Evolutionary conservation across 2,113 vertebrate species (phyloP).

Genomic region (Alligator mississippiensis): DNA sequence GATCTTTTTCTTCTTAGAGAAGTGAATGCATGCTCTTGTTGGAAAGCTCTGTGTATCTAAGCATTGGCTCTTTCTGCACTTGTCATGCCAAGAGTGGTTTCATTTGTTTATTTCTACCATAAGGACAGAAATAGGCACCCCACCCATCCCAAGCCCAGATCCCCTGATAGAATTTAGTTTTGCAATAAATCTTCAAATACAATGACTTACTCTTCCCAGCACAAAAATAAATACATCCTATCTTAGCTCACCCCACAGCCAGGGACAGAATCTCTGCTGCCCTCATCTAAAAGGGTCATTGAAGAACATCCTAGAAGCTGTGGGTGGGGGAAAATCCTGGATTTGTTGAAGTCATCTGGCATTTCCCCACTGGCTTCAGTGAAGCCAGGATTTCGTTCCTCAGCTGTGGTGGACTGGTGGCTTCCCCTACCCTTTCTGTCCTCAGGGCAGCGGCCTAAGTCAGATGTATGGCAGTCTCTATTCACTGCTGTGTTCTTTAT

Average conservation of each 20-base stretch:
- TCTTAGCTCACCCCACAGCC: background rate
- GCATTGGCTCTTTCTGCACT: background rate
- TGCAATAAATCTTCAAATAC: background rate
- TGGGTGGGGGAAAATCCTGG: background rate
- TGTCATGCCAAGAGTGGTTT: background rate
- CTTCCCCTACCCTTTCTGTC: background rate
- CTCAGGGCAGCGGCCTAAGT: background rate
- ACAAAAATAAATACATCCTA: background rate
- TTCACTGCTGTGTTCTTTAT: background rate
- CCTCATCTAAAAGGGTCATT: background rate
- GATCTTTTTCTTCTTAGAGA: background rate
- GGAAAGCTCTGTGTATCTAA: background rate
- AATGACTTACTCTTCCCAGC: background rate
- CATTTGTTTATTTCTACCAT: background rate
- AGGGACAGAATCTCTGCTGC: background rate
- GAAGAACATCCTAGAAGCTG: fast-evolving
- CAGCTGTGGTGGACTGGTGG: background rate
- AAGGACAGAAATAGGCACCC: background rate
- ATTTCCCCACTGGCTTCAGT: background rate
- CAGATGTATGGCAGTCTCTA: fast-evolving
- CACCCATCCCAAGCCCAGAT: background rate
- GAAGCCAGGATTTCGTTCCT: background rate
- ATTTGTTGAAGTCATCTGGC: background rate
- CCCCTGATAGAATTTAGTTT: background rate
- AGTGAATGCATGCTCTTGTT: background rate